Percentiles rank a stretch among this genome's conserved stretches.
Evolutionary conservation across 2,797 vertebrate genomes (phyloP).

Genomic region (Mus minutoides): DNA sequence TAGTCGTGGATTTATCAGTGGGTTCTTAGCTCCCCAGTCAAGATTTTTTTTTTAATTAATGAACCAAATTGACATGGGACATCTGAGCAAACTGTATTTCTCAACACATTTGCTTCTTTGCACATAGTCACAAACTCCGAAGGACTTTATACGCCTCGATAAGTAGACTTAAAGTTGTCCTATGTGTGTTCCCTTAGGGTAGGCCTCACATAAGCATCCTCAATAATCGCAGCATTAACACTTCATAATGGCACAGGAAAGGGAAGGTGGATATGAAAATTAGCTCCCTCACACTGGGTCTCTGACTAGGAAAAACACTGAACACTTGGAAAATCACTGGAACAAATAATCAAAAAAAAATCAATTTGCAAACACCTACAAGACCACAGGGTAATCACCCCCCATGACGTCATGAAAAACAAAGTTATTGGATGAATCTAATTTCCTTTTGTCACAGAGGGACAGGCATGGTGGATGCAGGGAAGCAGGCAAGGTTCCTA

Average conservation of each 20-base stretch:
- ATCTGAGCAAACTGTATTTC: conserved; percentile 12
- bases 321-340: conserved; percentile 81
- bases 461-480: background rate
- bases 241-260: conserved; percentile 10
- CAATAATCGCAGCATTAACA: conserved; percentile 5
- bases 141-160: background rate
- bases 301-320: conserved; percentile 78
- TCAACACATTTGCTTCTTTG: conserved; percentile 13
- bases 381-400: conserved; percentile 74
- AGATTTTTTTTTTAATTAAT: background rate
- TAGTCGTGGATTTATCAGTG: background rate
- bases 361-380: conserved; percentile 79
- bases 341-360: conserved; percentile 75
- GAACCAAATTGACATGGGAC: conserved; percentile 8
- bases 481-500: background rate
- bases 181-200: background rate
- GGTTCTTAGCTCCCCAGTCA: background rate
- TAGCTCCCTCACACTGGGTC: background rate
- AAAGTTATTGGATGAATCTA: conserved; percentile 63
- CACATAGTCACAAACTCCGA: background rate
- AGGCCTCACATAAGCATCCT: background rate
- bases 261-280: conserved; percentile 39
- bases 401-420: conserved; percentile 61
- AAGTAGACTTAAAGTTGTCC: background rate
- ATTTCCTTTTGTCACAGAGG: conserved; percentile 77